Conservation (phyloP, 2,888 invertebrate genomes). For the Caprella mutica region DNA sequence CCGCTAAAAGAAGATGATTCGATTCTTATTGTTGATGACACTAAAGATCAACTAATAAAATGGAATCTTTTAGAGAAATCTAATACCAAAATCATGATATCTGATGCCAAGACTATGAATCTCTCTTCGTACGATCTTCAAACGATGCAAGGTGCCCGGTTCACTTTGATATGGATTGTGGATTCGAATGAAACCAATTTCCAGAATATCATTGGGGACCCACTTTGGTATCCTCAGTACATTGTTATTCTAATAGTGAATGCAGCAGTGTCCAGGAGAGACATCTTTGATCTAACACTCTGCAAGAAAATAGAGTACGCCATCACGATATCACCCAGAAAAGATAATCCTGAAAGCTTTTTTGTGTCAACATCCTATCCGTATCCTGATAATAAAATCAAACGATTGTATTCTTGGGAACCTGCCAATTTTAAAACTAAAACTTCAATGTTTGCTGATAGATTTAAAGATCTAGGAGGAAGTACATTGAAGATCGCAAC, state of each 20-base stretch:
- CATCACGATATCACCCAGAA: neutral
- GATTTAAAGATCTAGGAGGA: slow-evolving; percentile 15
- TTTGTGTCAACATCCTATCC: neutral
- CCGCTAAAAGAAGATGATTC: too few species aligned
- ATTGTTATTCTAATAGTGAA: neutral
- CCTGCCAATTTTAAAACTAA: neutral
- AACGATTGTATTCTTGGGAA: slow-evolving; percentile 3
- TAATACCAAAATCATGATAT: too few species aligned
- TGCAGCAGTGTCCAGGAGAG: neutral
- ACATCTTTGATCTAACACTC: neutral
- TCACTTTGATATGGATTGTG: neutral
- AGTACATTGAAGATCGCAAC: slow-evolving; percentile 16
- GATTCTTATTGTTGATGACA: too few species aligned
- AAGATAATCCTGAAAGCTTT: neutral
- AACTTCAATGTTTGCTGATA: slow-evolving; percentile 12
- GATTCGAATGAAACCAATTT: neutral
- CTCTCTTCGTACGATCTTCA: too few species aligned
- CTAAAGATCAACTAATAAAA: too few species aligned
- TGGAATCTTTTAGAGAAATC: too few species aligned
- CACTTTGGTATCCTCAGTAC: neutral
- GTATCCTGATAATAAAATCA: neutral
- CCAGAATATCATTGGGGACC: neutral
- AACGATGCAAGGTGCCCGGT: too few species aligned
- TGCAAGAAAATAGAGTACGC: neutral
- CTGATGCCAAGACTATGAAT: too few species aligned